Evolutionary conservation across 92 coral and sea anemone genomes (phyloP), one percentile per base, ranked within the genome.

Genomic region (Palythoa heliodiscus): DNA sequence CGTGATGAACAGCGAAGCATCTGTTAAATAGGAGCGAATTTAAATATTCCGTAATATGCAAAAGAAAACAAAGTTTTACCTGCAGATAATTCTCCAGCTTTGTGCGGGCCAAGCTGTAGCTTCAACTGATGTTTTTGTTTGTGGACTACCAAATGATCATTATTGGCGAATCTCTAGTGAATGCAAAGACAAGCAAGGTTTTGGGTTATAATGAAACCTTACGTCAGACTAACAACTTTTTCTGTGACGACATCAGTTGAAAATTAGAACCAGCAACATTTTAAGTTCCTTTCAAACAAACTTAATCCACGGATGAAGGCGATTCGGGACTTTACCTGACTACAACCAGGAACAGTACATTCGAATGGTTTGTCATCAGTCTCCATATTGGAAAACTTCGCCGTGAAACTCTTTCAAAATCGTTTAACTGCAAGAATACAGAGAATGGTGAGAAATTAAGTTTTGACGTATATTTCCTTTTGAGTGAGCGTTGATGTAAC

Each of bases 171-270:
- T 87, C 95, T 91, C 99, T 96, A 87, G 77, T 70, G 64, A 80
- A 77, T 47, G 76, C 76, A 57, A 82, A 82, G 80, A 76, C 81
- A 74, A 77, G 84, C 74, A 83, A 79, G 83, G 40, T 37, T 75
- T 78, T 70, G 64, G 72, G 66, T 79, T 80, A 83, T 81, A 88
- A 95, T 91, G 89, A 86, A 93, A 88, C 95, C 95, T 95, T 96
- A 95, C 98, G 98, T 94, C 89, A 94, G 98, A 91, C 80, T 78
- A 55, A 40, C 72, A 88, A 86, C 85, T 74, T 61, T 39, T 70
- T 70, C 77, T 89, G 98, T 96, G 99, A 96, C 99, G 98, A 95
- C 99, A 96, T 96, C 98, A 83, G 83, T 89, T 57, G 93, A 89
- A 92, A 94, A 94, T 94, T 93, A 92, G 87, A 91, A 87, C 95